phyloP scores from a whole-genome alignment of 2,113 vertebrate species.

The Vidua macroura region DNA sequence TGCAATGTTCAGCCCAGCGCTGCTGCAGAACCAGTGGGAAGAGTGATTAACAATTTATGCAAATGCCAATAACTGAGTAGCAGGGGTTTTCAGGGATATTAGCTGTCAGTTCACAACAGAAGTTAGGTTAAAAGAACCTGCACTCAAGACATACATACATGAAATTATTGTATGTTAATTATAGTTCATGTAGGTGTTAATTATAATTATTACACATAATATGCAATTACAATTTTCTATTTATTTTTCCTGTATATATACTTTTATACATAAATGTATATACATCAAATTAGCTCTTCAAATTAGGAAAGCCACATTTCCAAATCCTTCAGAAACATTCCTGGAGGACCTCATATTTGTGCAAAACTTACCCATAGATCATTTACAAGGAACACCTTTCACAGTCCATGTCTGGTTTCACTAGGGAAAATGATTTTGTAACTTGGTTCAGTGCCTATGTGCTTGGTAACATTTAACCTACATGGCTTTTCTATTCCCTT shows the following conservation, averaged over 20 bases:
- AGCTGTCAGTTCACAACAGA: neutral
- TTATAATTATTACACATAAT: neutral
- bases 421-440: neutral
- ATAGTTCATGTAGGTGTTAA: neutral
- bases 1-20: neutral
- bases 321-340: neutral
- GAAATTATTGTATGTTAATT: neutral
- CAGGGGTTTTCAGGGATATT: neutral
- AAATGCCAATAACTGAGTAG: neutral
- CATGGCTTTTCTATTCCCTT: neutral
- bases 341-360: neutral
- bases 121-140: neutral
- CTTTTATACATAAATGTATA: neutral
- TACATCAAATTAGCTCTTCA: neutral
- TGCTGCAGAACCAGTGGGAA: neutral
- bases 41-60: neutral
- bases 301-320: neutral
- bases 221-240: neutral
- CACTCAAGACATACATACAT: neutral
- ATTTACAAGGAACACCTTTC: neutral
- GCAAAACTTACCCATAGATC: neutral
- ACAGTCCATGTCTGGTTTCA: neutral
- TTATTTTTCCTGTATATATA: neutral
- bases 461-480: neutral
- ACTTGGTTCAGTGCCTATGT: neutral